Conservation (phyloP, 1,140 invertebrate genomes). For the Colletes latitarsis region DNA sequence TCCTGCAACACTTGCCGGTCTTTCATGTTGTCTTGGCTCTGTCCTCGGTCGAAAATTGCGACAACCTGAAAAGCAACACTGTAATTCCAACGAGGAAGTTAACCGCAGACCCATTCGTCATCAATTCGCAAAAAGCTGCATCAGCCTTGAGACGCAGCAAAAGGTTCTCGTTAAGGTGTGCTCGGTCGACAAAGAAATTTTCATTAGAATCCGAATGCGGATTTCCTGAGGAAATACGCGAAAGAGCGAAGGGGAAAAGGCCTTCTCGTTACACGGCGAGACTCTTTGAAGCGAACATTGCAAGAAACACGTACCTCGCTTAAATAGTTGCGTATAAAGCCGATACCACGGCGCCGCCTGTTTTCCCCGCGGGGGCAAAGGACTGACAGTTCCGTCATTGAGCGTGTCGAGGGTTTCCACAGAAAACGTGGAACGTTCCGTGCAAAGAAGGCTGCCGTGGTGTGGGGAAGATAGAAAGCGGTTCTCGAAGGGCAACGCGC, state of each 20-base stretch:
- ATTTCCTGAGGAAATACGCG: constrained; percentile 34
- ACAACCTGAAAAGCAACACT: neutral
- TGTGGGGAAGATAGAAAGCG: constrained; percentile 22
- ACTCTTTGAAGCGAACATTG: constrained; percentile 53
- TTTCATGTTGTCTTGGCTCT: too few relatives aligned
- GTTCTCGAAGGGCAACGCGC: constrained; percentile 38
- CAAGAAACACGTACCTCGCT: constrained; percentile 44
- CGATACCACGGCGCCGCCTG: constrained; percentile 22
- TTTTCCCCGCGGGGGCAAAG: constrained; percentile 3
- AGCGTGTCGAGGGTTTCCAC: constrained; percentile 27
- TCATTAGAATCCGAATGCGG: constrained; percentile 47
- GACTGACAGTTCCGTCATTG: constrained; percentile 17
- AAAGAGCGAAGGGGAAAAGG: constrained; percentile 3
- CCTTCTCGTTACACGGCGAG: constrained; percentile 22
- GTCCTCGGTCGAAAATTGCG: neutral
- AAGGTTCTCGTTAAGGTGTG: constrained; percentile 34
- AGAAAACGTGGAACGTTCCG: neutral
- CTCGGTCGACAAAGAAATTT: constrained; percentile 55
- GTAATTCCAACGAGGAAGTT: neutral
- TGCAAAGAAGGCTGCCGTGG: constrained; percentile 15
- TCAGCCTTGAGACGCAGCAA: neutral
- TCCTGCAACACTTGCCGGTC: too few relatives aligned
- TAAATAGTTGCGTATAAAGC: constrained; percentile 61
- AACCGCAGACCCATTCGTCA: neutral
- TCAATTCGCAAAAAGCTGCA: neutral